Percentiles rank a stretch among this genome's conserved stretches.
Evolutionary conservation across 1,140 invertebrate species (phyloP).

Genomic region (Brachionus calyciflorus): DNA sequence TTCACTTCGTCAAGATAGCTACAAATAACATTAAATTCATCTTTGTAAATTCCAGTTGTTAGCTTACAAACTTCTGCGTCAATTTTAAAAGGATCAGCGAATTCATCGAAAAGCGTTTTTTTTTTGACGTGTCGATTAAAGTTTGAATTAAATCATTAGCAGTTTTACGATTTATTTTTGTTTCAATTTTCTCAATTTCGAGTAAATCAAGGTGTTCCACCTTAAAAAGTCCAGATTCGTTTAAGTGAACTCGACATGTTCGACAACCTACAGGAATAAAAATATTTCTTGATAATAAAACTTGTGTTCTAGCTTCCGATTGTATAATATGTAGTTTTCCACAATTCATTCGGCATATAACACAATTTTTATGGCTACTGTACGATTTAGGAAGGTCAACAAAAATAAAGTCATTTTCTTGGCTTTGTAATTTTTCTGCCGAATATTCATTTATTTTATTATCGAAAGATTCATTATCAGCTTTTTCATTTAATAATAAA

Average conservation of each 20-base stretch:
- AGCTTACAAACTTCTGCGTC: background rate
- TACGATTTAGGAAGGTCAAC: background rate
- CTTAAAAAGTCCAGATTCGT: background rate
- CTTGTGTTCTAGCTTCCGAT: background rate
- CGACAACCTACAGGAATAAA: background rate
- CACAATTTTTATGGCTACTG: background rate
- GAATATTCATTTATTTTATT: no score
- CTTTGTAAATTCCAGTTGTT: slow-evolving; percentile 1
- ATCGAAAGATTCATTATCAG: no score
- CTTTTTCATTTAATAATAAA: no score
- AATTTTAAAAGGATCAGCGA: no score
- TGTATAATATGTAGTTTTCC: background rate
- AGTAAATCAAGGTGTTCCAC: background rate
- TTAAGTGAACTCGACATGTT: background rate
- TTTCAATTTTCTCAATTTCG: background rate
- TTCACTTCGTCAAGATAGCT: no score
- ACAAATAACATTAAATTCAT: background rate
- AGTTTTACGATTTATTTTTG: background rate
- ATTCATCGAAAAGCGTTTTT: no score
- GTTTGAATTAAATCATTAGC: slow-evolving; percentile 2
- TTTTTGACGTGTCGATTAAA: background rate
- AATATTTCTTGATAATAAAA: background rate
- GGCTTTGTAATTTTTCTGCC: no score
- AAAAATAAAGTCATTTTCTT: no score
- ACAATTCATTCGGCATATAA: background rate